phyloP scores from a whole-genome alignment of 2,888 invertebrate species.

The Cheilosia vulpina region DNA sequence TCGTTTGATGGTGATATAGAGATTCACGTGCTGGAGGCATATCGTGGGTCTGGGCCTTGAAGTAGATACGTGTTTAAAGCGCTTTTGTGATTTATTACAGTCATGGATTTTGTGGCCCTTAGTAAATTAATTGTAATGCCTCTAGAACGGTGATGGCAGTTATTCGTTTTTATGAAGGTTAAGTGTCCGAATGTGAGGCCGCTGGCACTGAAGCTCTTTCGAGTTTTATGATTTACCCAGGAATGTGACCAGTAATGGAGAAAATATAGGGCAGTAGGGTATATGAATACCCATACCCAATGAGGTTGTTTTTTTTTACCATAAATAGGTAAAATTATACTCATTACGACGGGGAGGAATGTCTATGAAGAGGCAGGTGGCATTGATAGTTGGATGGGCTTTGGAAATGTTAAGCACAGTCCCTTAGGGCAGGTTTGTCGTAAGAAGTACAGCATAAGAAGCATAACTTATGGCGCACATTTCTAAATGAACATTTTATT shows the following conservation, averaged over 20 bases:
- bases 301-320: too few relatives aligned
- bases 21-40: slow-evolving; percentile 48
- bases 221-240: slow-evolving; percentile 26
- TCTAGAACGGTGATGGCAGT: slow-evolving; percentile 21
- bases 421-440: too few relatives aligned
- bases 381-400: too few relatives aligned
- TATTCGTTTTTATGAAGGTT: slow-evolving; percentile 28
- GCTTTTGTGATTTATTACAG: slow-evolving; percentile 61
- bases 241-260: not conserved
- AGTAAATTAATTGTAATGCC: slow-evolving; percentile 65
- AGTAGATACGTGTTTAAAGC: slow-evolving; percentile 47
- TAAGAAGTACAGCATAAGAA: too few relatives aligned
- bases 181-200: not conserved
- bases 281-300: too few relatives aligned
- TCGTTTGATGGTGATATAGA: slow-evolving; percentile 20
- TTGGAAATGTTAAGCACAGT: too few relatives aligned
- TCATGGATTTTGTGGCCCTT: slow-evolving; percentile 44
- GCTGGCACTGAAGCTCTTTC: not conserved
- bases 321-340: too few relatives aligned
- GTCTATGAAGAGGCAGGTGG: too few relatives aligned
- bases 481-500: too few relatives aligned
- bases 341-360: too few relatives aligned
- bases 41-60: slow-evolving; percentile 16
- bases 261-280: too few relatives aligned
- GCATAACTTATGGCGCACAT: too few relatives aligned